Conservation (phyloP, 35 echinoderm and acorn worm species). For the Lytechinus pictus region DNA sequence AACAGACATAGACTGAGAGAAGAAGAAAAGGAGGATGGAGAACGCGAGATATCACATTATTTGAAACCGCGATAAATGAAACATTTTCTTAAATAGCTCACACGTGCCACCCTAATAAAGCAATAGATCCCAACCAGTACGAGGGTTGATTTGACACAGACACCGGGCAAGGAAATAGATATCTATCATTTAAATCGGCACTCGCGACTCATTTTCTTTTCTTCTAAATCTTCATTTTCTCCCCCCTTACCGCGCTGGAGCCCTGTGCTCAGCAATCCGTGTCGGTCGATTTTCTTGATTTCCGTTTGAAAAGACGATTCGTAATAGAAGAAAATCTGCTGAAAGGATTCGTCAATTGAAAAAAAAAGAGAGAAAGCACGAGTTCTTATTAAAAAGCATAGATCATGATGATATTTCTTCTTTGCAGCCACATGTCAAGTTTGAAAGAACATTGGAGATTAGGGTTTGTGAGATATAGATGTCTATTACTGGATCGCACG, state of each 20-base stretch:
- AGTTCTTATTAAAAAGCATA: conserved; percentile 15
- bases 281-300: neutral
- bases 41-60: neutral
- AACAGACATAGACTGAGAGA: neutral
- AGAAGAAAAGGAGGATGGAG: too few species aligned
- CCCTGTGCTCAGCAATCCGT: neutral
- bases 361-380: neutral
- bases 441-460: neutral
- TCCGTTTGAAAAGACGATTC: conserved; percentile 11
- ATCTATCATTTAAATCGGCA: conserved; percentile 5
- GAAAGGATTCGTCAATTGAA: neutral
- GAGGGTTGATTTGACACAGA: neutral
- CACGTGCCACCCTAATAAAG: neutral
- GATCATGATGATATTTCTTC: neutral
- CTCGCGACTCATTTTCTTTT: neutral
- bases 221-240: neutral
- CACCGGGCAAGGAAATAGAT: neutral
- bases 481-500: neutral
- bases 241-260: neutral
- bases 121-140: neutral
- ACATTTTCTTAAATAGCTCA: neutral
- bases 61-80: neutral
- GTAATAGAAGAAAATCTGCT: neutral
- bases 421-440: neutral
- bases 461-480: neutral